These are phyloP conservation scores for Noctuana brunneofusca DNA, from an alignment of 2,888 invertebrate species.

Conservation along the genomic window DNA sequence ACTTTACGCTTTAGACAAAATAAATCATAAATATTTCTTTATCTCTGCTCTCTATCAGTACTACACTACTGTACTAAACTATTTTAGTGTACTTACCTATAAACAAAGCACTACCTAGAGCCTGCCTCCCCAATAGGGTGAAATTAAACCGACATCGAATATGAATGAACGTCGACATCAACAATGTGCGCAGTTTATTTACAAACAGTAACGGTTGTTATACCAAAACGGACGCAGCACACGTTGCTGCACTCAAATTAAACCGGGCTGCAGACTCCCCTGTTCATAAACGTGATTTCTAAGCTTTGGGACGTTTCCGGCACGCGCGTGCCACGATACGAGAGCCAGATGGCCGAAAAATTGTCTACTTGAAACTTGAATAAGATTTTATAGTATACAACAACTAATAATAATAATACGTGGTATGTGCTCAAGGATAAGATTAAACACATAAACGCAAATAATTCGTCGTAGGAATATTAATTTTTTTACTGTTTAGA, in stretches of 20 bases:
- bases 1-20: no score
- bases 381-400: background rate
- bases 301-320: constrained; percentile 57
- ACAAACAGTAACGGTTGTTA: constrained; percentile 69
- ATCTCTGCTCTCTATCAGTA: no score
- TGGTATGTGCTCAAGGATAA: no score
- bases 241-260: constrained; percentile 63
- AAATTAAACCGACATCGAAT: constrained; percentile 48
- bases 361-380: background rate
- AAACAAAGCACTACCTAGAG: constrained; percentile 9
- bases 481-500: no score
- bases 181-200: constrained; percentile 68
- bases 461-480: no score
- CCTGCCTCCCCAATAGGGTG: constrained; percentile 32
- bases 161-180: constrained; percentile 66
- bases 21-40: no score
- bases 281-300: constrained; percentile 42
- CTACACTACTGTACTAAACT: background rate
- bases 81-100: background rate
- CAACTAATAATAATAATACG: no score
- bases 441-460: no score
- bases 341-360: constrained; percentile 27
- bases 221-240: constrained; percentile 58
- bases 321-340: constrained; percentile 50
- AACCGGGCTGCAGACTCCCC: constrained; percentile 55